phyloP scores from a whole-genome alignment of 2,888 invertebrate species.

The Leptarthrus brevirostris region DNA sequence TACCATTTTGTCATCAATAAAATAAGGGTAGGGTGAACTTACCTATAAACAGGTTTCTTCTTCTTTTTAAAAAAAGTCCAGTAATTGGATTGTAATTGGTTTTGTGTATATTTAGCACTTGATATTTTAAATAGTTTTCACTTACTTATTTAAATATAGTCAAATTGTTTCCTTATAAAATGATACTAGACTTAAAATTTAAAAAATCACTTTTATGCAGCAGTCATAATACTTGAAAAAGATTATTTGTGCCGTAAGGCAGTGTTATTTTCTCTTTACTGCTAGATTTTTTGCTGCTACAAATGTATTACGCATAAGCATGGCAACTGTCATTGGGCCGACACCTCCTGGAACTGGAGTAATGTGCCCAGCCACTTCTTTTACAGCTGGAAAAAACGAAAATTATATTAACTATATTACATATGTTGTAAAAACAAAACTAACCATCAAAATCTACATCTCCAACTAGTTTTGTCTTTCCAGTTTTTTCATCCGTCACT shows the following conservation, averaged over 20 bases:
- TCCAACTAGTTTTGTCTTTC: constrained; percentile 82
- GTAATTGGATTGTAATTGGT: too few species aligned
- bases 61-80: too few species aligned
- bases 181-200: too few species aligned
- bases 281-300: constrained; percentile 74
- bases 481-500: constrained; percentile 72
- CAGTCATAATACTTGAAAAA: not conserved
- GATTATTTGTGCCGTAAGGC: not conserved
- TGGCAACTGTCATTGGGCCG: constrained; percentile 99
- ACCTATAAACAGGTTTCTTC: too few species aligned
- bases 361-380: constrained; percentile 81
- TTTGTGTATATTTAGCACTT: too few species aligned
- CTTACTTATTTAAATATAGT: too few species aligned
- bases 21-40: too few species aligned
- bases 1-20: too few species aligned
- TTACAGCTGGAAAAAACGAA: constrained; percentile 13
- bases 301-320: constrained; percentile 94
- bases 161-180: too few species aligned
- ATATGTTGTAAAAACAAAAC: constrained; percentile 49
- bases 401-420: not conserved
- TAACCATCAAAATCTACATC: constrained; percentile 89
- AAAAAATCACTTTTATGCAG: too few species aligned
- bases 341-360: constrained; percentile 98
- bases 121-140: too few species aligned
- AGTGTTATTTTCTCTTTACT: not conserved